phyloP scores from a whole-genome alignment of 2,888 invertebrate species.

The Cordylochernes scorpioides region DNA sequence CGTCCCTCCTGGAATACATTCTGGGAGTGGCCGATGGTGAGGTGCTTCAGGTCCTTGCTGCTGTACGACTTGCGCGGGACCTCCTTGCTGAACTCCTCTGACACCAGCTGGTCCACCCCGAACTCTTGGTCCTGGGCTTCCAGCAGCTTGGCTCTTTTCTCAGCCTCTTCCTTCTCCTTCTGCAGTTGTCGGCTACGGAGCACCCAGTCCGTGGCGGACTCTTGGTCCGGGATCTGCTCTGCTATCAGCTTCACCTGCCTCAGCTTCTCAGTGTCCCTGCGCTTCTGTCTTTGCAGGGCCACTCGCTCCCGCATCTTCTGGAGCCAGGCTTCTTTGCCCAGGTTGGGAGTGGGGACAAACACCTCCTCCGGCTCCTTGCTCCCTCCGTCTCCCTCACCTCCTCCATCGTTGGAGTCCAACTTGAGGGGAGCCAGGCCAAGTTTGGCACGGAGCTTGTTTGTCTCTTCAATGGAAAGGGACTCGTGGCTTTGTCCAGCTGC shows the following conservation, averaged over 20 bases:
- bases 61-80: slow-evolving; percentile 32
- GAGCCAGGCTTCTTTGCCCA: no score
- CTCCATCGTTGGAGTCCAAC: no score
- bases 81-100: slow-evolving; percentile 38
- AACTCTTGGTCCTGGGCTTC: slow-evolving; percentile 87
- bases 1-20: slow-evolving; percentile 42
- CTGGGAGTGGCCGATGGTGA: slow-evolving; percentile 59
- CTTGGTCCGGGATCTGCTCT: slow-evolving; percentile 39
- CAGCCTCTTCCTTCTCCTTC: slow-evolving; percentile 54
- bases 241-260: slow-evolving; percentile 12
- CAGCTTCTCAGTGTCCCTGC: no score
- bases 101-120: slow-evolving; percentile 58
- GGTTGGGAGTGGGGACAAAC: no score
- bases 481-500: no score
- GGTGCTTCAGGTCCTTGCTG: slow-evolving; percentile 42
- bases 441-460: no score
- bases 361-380: no score
- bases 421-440: no score
- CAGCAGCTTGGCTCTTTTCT: slow-evolving; percentile 55
- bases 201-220: slow-evolving; percentile 50
- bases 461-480: no score
- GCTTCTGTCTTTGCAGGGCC: no score
- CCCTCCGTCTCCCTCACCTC: no score
- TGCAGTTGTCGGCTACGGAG: slow-evolving; percentile 44
- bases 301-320: no score